Evolutionary conservation across 2,888 invertebrate species (phyloP), one percentile per base, ranked within the genome.

Genomic region (Dascillus cervinus): DNA sequence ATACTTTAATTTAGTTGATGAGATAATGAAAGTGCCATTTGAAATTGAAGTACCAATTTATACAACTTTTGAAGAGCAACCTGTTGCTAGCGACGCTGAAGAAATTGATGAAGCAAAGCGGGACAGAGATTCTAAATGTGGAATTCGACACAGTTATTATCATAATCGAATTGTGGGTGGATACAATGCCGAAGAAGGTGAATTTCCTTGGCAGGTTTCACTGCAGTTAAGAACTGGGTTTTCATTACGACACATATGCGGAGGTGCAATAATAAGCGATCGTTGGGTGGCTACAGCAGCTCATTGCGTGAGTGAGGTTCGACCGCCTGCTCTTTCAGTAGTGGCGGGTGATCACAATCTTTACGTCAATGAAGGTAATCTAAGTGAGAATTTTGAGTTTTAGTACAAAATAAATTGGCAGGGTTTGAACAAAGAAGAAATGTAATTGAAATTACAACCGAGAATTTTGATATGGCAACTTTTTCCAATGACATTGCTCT

Each of bases 171-270:
- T 37, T 21, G 24, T 37, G 12, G 37, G 37, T 12, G 39, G 39
- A 26, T 17, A 26, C 6, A 26, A n/a, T 22, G 37, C 32, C 3
- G 21, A 19, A 11, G 29, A 32, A 37, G 37, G 48, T 15, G 52
- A 55, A 43, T 53, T 50, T 43, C 50, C 53, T 3, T 55, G 55
- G 55, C 35, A 50, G 33, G 39, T 53, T 14, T 52, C 53, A 3
- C n/a, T 55, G 11, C 50, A 53, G 41, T 10, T 47, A 14, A 26
- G 23, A 26, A 31, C 34, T 21, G 26, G 34, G 9, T 14, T 19
- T 13, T 32, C 38, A 11, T 43, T 34, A 22, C 27, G 28, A 26
- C 55, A 55, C 36, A 36, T 50, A 17, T 55, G 55, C 32, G 55
- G 55, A 8, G 55, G 52, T 8, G 41, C 52, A 4, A 44, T 55